These are phyloP conservation scores for Zonitis immaculata DNA, from an alignment of 2,888 invertebrate species.

Conservation along the genomic window DNA sequence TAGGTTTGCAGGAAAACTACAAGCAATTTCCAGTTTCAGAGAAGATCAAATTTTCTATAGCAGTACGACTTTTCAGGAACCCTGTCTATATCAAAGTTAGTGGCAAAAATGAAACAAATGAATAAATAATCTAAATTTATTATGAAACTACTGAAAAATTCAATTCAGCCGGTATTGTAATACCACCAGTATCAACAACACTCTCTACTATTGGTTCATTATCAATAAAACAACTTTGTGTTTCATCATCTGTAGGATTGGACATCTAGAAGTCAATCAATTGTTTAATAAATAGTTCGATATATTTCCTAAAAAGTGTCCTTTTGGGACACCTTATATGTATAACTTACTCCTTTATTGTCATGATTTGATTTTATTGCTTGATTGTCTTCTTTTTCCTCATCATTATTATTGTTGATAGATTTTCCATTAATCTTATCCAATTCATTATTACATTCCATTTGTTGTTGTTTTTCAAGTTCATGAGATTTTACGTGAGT, in stretches of 20 bases:
- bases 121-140: neutral
- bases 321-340: too few species aligned
- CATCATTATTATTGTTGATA: conserved; percentile 1
- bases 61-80: too few species aligned
- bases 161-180: conserved; percentile 54
- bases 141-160: conserved; percentile 34
- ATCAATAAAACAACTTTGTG: conserved; percentile 40
- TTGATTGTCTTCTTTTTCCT: too few species aligned
- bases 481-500: conserved; percentile 56
- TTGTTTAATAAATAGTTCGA: too few species aligned
- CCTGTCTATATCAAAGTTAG: too few species aligned
- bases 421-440: conserved; percentile 7
- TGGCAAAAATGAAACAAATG: neutral
- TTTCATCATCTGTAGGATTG: conserved; percentile 45
- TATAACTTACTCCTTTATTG: neutral
- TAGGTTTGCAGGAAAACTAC: too few species aligned
- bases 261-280: neutral
- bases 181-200: conserved; percentile 55
- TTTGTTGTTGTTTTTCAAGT: conserved; percentile 13
- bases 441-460: conserved; percentile 2
- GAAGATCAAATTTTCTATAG: too few species aligned
- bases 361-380: too few species aligned
- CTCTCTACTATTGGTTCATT: conserved; percentile 45
- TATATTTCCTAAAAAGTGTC: too few species aligned
- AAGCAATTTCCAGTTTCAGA: too few species aligned